These are phyloP conservation scores for Copsychus sechellarum DNA, from an alignment of 2,113 vertebrate species.

Conservation along the genomic window DNA sequence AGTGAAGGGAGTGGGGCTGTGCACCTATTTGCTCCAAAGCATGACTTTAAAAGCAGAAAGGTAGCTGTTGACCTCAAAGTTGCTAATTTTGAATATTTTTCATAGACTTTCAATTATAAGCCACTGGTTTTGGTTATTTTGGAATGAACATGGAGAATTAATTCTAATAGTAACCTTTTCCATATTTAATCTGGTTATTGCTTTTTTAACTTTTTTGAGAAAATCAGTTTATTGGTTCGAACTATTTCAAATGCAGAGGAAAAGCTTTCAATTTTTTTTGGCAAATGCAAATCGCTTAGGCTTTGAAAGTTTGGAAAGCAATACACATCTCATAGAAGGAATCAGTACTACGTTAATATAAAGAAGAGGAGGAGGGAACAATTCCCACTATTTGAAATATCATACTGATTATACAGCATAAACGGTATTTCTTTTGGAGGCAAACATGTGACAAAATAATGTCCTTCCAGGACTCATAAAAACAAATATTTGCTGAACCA, in stretches of 20 bases:
- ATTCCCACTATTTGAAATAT: neutral
- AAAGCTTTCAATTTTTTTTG: neutral
- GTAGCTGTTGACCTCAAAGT: neutral
- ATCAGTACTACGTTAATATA: neutral
- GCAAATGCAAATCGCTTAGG: neutral
- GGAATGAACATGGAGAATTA: neutral
- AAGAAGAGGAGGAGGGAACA: neutral
- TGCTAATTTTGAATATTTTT: neutral
- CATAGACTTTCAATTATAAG: neutral
- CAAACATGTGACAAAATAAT: conserved; percentile 11
- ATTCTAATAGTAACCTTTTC: neutral
- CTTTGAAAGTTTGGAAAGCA: conserved; percentile 1
- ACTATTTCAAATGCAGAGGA: neutral
- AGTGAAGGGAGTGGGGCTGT: neutral
- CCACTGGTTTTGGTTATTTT: neutral
- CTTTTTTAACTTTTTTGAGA: neutral
- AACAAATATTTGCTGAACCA: conserved; percentile 6
- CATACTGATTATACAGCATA: neutral
- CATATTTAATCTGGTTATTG: neutral
- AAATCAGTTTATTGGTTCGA: neutral
- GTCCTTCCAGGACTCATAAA: neutral
- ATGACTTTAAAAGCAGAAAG: neutral
- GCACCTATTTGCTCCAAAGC: neutral
- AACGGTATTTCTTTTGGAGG: neutral
- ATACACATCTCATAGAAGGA: neutral